These are phyloP conservation scores for Trypoxylon attenuatum DNA, from an alignment of 2,888 invertebrate genomes.

Conservation along the genomic window DNA sequence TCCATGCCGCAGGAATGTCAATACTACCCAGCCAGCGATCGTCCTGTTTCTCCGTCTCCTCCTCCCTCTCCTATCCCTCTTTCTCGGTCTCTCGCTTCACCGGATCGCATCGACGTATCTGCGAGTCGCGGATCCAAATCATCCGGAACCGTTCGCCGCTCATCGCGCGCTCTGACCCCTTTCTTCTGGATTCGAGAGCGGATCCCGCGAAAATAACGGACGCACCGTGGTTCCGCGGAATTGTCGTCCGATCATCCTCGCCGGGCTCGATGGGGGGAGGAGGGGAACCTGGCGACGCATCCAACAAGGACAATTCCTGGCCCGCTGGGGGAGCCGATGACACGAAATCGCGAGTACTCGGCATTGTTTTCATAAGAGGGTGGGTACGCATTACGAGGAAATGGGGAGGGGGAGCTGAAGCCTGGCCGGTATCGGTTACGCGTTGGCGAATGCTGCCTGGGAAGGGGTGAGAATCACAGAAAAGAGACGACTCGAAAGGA, in stretches of 20 bases:
- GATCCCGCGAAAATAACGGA: too few species aligned
- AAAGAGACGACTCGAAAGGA: conserved; percentile 35
- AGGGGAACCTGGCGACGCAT: conserved; percentile 3
- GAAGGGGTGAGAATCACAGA: conserved; percentile 34
- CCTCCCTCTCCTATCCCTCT: not conserved
- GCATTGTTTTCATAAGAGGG: conserved; percentile 63
- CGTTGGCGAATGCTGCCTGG: conserved; percentile 19
- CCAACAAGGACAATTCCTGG: conserved; percentile 43
- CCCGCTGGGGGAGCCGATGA: conserved; percentile 54
- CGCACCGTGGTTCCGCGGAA: too few species aligned
- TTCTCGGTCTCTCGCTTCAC: too few species aligned
- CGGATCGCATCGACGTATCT: conserved; percentile 40
- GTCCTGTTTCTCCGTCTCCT: conserved; percentile 16
- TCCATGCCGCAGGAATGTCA: conserved; percentile 50
- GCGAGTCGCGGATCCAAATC: conserved; percentile 41
- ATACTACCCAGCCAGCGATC: conserved; percentile 44
- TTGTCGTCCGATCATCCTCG: too few species aligned
- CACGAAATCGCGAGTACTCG: conserved; percentile 65
- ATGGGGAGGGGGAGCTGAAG: conserved; percentile 5
- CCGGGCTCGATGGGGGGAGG: conserved; percentile 13
- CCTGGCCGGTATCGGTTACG: conserved; percentile 40
- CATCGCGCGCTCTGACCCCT: too few species aligned
- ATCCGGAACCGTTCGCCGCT: conserved; percentile 47
- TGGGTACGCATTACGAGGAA: conserved; percentile 19
- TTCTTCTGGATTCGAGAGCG: conserved; percentile 42